Evolutionary conservation across 1,140 invertebrate species (phyloP), one percentile per base, ranked within the genome.

Genomic region (Atta cephalotes): DNA sequence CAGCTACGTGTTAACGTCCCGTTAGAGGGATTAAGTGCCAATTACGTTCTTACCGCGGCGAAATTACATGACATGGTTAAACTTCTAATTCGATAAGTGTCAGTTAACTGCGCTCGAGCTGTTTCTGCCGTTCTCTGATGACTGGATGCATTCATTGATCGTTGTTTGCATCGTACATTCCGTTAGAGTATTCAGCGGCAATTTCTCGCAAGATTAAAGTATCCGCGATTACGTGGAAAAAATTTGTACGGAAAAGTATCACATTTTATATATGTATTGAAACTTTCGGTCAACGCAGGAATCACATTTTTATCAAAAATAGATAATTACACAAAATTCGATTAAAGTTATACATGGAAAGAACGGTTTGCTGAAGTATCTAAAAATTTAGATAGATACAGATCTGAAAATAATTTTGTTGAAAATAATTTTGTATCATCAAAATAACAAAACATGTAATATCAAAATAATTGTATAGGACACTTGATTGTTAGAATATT

Each of bases 21-120:
- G 90, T 90, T 93, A 93, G 91, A 82, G 76, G 89, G 92, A 94
- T 93, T 92, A 92, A 92, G 91, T 93, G 90, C 88, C 92, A 93
- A 93, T 93, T 93, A 93, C 90, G 91, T 92, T 92, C 90, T 92
- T 90, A 90, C 85, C 89, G 87, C 82, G 87, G 76, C 85, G 91
- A 92, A 89, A 92, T 92, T 91, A 87, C 89, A 86, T 86, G 86
- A 89, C 68, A 81, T 65, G 90, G 88, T 90, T 85, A 87, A 92
- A 93, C 86, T 93, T 93, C 91, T 92, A 90, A 93, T 93, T 92
- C 87, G 90, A 93, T 93, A 90, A 92, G 91, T 89, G 89, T 66
- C 88, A 85, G 89, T 90, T 93, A 92, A 89, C 88, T 74, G 85
- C 81, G 60, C 72, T 77, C 70, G 39, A 84, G 79, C 35, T 81